Evolutionary conservation across 2,888 invertebrate species (phyloP).

Genomic region (Ormyrus pomaceus): DNA sequence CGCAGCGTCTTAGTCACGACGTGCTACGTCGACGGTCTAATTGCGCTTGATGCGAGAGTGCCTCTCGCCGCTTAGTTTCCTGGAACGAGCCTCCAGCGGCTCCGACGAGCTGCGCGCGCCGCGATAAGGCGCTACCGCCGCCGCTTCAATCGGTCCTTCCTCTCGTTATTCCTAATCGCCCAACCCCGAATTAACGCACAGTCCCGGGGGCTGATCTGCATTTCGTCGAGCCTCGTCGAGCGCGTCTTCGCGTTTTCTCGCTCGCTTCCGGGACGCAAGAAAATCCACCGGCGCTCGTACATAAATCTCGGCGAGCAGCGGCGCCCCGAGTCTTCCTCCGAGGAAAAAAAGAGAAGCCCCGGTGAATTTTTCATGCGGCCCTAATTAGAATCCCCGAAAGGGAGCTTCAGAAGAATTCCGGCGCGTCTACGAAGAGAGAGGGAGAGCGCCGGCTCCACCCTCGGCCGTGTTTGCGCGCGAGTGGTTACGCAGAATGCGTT

Average conservation of each 20-base stretch:
- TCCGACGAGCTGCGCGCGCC: background rate
- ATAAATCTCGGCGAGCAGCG: background rate
- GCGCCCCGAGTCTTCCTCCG: background rate
- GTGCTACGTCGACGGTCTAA: slow-evolving; percentile 13
- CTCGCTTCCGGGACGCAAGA: no score
- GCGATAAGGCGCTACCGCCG: no score
- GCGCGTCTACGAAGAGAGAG: no score
- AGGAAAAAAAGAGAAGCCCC: background rate
- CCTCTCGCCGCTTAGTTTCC: background rate
- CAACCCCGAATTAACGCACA: no score
- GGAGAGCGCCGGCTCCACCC: no score
- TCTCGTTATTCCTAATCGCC: no score
- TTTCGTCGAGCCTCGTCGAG: no score
- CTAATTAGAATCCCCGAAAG: slow-evolving; percentile 8
- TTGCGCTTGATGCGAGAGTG: slow-evolving; percentile 10
- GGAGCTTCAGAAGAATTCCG: no score
- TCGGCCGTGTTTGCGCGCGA: background rate
- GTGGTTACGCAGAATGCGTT: slow-evolving; percentile 15
- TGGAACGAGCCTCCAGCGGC: background rate
- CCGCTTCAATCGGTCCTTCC: no score
- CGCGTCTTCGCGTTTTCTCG: no score
- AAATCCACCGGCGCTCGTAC: background rate
- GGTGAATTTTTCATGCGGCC: background rate
- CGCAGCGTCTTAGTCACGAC: background rate
- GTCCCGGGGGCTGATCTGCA: no score